These are phyloP conservation scores for Enteromius argenteus DNA, from an alignment of 2,797 vertebrate genomes.

Conservation along the genomic window DNA sequence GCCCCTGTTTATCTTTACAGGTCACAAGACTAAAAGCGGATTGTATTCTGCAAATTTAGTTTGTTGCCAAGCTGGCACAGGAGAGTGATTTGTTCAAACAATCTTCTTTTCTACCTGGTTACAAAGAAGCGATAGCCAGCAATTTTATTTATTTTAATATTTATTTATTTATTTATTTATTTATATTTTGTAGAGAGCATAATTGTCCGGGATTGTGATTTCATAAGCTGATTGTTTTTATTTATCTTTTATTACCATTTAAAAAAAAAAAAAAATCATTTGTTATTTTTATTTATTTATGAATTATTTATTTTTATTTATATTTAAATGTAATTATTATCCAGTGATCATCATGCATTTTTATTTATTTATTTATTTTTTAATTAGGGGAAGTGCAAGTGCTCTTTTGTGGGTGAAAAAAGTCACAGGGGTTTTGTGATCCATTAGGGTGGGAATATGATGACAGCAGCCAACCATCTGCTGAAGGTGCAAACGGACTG, in stretches of 20 bases:
- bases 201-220: neutral
- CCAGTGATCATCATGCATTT: neutral
- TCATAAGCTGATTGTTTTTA: neutral
- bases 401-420: neutral
- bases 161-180: neutral
- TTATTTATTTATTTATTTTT: neutral
- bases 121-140: conserved; percentile 31
- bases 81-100: conserved; percentile 48
- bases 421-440: neutral
- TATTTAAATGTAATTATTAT: neutral
- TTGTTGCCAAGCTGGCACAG: conserved; percentile 45
- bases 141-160: neutral
- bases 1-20: conserved; percentile 59
- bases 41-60: conserved; percentile 59
- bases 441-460: neutral
- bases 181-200: neutral
- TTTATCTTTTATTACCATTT: neutral
- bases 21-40: conserved; percentile 69
- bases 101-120: conserved; percentile 30
- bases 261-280: neutral
- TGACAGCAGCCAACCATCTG: neutral
- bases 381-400: neutral
- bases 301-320: neutral
- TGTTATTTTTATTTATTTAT: neutral
- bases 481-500: neutral